A percentile compares a stretch with the other conserved stretches of the same genome.
Evolutionary conservation across 1,140 invertebrate genomes (phyloP).

Genomic region (Diabrotica undecimpunctata): DNA sequence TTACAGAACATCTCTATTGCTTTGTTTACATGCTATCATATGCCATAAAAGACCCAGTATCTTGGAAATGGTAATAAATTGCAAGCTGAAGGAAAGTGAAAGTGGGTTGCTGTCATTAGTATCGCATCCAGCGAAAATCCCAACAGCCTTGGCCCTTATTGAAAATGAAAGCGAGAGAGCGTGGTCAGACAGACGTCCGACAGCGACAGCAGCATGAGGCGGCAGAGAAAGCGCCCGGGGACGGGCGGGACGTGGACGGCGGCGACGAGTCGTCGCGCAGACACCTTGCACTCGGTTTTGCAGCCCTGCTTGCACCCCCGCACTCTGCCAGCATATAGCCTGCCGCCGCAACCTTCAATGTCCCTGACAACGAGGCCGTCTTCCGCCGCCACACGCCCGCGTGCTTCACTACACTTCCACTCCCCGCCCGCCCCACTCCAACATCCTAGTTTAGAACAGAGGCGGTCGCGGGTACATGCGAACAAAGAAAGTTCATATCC

Average conservation of each 20-base stretch:
- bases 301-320: slow-evolving; percentile 22
- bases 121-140: not conserved
- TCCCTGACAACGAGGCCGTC: slow-evolving; percentile 2
- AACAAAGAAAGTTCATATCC: too few relatives aligned
- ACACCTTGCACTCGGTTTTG: slow-evolving; percentile 30
- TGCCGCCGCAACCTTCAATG: slow-evolving; percentile 20
- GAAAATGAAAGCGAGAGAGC: slow-evolving; percentile 7
- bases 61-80: too few relatives aligned
- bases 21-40: too few relatives aligned
- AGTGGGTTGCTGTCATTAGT: too few relatives aligned
- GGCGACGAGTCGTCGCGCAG: slow-evolving; percentile 30
- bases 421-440: too few relatives aligned
- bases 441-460: not conserved
- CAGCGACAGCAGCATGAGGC: slow-evolving; percentile 24
- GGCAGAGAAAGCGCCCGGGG: slow-evolving; percentile 9
- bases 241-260: slow-evolving; percentile 13
- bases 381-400: slow-evolving; percentile 6
- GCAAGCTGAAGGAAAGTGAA: too few relatives aligned
- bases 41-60: too few relatives aligned
- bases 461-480: too few relatives aligned
- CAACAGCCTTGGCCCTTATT: slow-evolving; percentile 16
- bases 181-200: slow-evolving; percentile 11
- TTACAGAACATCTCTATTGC: too few relatives aligned
- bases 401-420: not conserved
- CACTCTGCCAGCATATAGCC: not conserved